These are phyloP conservation scores for Agrochola macilenta DNA, from an alignment of 2,888 invertebrate species.

Conservation along the genomic window DNA sequence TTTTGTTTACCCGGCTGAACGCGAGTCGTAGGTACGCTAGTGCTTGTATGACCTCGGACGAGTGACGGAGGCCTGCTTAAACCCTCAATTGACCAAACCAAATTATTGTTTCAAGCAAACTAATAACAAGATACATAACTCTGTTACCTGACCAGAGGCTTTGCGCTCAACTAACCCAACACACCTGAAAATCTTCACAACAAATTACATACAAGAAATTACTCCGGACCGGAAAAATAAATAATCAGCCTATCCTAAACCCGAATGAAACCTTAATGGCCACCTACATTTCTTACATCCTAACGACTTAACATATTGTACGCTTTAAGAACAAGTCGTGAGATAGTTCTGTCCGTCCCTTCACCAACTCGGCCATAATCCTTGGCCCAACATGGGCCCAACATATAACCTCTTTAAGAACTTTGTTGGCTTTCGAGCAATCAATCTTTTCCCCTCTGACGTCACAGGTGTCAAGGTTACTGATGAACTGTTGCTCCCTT, in stretches of 20 bases:
- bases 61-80: too few species aligned
- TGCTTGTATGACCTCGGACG: too few species aligned
- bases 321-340: constrained; percentile 42
- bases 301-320: constrained; percentile 58
- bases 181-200: constrained; percentile 11
- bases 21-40: too few species aligned
- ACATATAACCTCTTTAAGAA: constrained; percentile 64
- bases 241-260: constrained; percentile 19
- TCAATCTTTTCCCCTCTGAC: constrained; percentile 77
- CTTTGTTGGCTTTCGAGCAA: constrained; percentile 65
- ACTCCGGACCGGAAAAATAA: constrained; percentile 26
- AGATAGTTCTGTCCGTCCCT: constrained; percentile 56
- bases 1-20: too few species aligned
- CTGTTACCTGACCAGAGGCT: background rate
- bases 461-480: constrained; percentile 81
- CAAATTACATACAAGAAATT: constrained; percentile 22
- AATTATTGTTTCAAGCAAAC: background rate
- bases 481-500: constrained; percentile 59
- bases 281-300: constrained; percentile 10
- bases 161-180: background rate
- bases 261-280: constrained; percentile 27
- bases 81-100: too few species aligned
- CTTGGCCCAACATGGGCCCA: constrained; percentile 52
- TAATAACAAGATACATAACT: background rate
- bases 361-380: constrained; percentile 52